Percentiles rank a stretch among this genome's conserved stretches.
Evolutionary conservation across 2,797 vertebrate genomes (phyloP).

Genomic region (Megalops cyprinoides): DNA sequence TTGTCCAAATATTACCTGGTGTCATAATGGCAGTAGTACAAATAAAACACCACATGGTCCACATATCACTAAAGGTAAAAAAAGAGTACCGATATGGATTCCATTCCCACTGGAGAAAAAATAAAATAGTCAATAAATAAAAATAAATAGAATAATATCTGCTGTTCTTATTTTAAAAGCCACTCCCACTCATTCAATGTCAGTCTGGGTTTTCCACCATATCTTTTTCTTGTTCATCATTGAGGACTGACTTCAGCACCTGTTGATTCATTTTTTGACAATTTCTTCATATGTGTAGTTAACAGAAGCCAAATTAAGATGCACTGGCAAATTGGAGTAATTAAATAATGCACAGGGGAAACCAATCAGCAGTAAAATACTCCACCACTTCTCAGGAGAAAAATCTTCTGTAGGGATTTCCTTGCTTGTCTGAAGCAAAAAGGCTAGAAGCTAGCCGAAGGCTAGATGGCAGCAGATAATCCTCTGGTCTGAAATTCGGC

Average conservation of each 20-base stretch:
- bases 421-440: neutral
- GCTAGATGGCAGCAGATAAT: neutral
- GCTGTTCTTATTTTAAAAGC: neutral
- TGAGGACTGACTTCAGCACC: neutral
- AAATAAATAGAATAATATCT: conserved; percentile 7
- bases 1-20: neutral
- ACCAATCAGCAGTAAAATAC: neutral
- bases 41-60: conserved; percentile 1
- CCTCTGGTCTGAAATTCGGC: neutral
- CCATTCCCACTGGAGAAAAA: conserved; percentile 2
- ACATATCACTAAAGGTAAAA: conserved; percentile 4
- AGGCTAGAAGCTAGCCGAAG: neutral
- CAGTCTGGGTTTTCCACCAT: neutral
- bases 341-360: neutral
- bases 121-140: conserved; percentile 8
- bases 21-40: neutral
- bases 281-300: conserved; percentile 2
- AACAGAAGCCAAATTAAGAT: neutral
- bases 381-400: neutral
- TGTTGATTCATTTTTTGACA: neutral
- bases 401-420: neutral
- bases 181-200: neutral
- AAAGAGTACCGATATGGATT: conserved; percentile 2
- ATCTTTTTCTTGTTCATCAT: neutral
- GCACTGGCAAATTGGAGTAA: neutral